A percentile compares a stretch with the other conserved stretches of the same genome.
Conservation (phyloP, 2,113 vertebrate genomes). For the Heptranchias perlo region DNA sequence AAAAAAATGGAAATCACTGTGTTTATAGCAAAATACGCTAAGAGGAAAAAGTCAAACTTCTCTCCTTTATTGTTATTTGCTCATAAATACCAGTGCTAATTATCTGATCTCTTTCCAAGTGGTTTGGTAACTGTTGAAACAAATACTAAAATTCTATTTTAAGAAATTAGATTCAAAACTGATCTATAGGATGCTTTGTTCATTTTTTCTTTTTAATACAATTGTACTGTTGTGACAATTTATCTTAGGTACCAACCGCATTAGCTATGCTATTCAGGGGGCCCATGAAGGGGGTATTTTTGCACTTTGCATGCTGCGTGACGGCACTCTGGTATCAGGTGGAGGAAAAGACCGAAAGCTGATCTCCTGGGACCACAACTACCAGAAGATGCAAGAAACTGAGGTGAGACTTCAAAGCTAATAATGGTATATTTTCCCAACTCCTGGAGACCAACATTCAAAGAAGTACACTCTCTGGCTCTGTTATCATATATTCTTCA, state of each 20-base stretch:
- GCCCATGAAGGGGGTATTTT: constrained; percentile 95
- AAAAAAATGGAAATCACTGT: background rate
- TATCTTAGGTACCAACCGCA: constrained; percentile 83
- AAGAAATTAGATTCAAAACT: background rate
- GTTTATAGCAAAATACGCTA: background rate
- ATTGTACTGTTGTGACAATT: constrained; percentile 24
- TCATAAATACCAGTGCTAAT: background rate
- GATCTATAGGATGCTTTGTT: background rate
- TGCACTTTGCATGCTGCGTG: constrained; percentile 88
- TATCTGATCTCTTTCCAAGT: background rate
- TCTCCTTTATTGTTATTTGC: background rate
- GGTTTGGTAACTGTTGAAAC: background rate
- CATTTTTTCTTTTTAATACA: background rate
- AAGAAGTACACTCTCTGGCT: too few species aligned
- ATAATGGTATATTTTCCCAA: background rate
- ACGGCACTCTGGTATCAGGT: constrained; percentile 84
- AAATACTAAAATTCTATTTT: background rate
- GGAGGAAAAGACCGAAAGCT: constrained; percentile 89
- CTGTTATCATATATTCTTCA: background rate
- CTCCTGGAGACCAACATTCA: background rate
- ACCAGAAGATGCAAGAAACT: constrained; percentile 78
- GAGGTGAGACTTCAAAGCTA: constrained; percentile 66
- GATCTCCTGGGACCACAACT: constrained; percentile 86
- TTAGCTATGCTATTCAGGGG: constrained; percentile 82
- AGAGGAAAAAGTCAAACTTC: background rate